Evolutionary conservation across 2,888 invertebrate genomes (phyloP), one percentile per base, ranked within the genome.

Genomic region (Papilio demoleus): DNA sequence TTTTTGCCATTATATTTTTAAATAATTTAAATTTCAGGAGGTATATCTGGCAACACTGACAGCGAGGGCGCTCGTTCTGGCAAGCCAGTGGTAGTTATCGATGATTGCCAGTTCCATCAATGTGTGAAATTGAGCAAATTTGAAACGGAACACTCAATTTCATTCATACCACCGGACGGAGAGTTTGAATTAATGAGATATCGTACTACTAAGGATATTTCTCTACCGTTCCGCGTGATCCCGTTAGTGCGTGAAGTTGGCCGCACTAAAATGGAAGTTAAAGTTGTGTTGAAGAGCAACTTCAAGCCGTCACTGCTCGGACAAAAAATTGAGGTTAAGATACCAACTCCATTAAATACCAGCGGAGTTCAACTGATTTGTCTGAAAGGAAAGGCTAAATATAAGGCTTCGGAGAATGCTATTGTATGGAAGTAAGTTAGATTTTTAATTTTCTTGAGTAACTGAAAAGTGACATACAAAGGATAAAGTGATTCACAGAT

Each of bases 51-150:
- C 70, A 95, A 96, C 82, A 90, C 94, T 50, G 94, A 97, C 92
- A 94, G 95, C 71, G 97, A 97, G 85, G 95, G 96, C 40, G 96
- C 97, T 19, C 95, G 98, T 72, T 96, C 97, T n/a, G 98, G 98
- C 64, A 99, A 99, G 90, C 98, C 99, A 0, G 98, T 99, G 45
- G 99, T 99, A n/a, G 99, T 99, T 24, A 99, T 99, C 78, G 99
- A 99, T 84, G 99, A 99, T 93, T 99, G 99, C 81, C 99, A 99
- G 93, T 99, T 99, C 93, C 99, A 99, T 90, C 99, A 99, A 90
- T 99, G 99, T 86, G 99, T 99, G 62, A 99, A 99, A 87, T 94
- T 99, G 70, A 99, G 98, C 88, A 99, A 99, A 94, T 99, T 99
- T 87, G 99, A 99, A 93, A 99, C 99, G 0, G 99, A 99, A 88